Percentiles rank a stretch among this genome's conserved stretches.
Evolutionary conservation across 2,797 vertebrate genomes (phyloP).

Genomic region (Varecia variegata): DNA sequence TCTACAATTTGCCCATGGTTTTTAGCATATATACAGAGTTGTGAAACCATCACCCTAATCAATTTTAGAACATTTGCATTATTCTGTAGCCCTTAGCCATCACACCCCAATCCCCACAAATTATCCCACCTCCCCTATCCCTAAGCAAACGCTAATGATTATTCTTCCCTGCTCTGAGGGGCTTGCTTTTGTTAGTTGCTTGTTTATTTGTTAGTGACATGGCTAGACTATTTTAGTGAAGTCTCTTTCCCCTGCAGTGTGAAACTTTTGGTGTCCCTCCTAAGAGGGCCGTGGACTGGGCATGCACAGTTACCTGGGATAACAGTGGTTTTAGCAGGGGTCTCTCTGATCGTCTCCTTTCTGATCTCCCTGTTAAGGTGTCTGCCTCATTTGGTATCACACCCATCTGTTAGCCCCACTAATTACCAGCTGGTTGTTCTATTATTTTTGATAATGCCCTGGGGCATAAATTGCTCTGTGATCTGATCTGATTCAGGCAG

Average conservation of each 20-base stretch:
- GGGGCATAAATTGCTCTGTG: background rate
- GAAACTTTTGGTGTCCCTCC: background rate
- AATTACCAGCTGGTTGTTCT: background rate
- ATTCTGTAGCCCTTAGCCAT: too few species aligned
- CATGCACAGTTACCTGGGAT: background rate
- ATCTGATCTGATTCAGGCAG: background rate
- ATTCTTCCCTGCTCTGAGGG: background rate
- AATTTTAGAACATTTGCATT: background rate
- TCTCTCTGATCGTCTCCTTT: background rate
- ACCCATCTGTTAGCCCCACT: background rate
- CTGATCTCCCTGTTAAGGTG: background rate
- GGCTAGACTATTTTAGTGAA: background rate
- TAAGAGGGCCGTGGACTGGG: background rate
- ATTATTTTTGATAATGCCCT: background rate
- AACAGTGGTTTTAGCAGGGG: background rate
- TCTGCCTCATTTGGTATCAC: background rate
- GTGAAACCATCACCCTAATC: background rate
- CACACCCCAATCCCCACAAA: background rate
- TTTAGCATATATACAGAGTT: background rate
- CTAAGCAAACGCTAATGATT: background rate
- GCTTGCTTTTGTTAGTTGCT: background rate
- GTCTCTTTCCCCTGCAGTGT: background rate
- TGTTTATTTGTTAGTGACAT: background rate
- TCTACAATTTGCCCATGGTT: background rate
- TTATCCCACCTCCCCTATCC: too few species aligned